A percentile compares a stretch with the other conserved stretches of the same genome.
phyloP scores from a whole-genome alignment of 35 echinoderm and acorn worm species.

The Nesometra sesokonis region DNA sequence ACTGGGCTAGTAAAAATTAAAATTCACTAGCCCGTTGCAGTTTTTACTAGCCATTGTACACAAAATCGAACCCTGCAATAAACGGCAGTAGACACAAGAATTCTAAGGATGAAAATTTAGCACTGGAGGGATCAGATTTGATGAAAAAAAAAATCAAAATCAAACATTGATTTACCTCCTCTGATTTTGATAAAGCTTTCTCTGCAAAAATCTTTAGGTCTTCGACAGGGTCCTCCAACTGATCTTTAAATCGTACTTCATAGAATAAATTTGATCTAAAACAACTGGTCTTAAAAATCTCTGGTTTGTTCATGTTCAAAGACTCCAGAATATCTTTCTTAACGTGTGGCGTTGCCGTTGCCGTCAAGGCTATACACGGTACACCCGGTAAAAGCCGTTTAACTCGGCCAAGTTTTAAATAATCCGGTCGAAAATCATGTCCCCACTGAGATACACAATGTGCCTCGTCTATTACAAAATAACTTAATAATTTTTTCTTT shows the following conservation, averaged over 20 bases:
- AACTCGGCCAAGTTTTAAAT: slow-evolving; percentile 75
- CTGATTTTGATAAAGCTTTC: slow-evolving; percentile 25
- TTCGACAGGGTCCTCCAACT: slow-evolving; percentile 55
- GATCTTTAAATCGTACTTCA: slow-evolving; percentile 82
- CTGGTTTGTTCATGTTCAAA: slow-evolving; percentile 44
- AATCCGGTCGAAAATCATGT: slow-evolving; percentile 94
- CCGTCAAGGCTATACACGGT: slow-evolving; percentile 80
- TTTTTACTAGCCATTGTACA: too few relatives aligned
- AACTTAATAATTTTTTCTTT: slow-evolving; percentile 30
- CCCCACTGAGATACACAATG: slow-evolving; percentile 99
- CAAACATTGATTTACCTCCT: slow-evolving; percentile 15
- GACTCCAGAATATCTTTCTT: slow-evolving; percentile 54
- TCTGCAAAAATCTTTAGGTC: slow-evolving; percentile 77
- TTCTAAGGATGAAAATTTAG: too few relatives aligned
- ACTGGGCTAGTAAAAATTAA: too few relatives aligned
- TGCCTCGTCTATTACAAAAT: slow-evolving; percentile 87
- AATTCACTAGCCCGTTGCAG: too few relatives aligned
- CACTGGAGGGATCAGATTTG: too few relatives aligned
- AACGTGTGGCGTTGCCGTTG: slow-evolving; percentile 69
- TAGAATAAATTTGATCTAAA: slow-evolving; percentile 84
- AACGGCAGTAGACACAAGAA: too few relatives aligned
- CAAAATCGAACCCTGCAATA: too few relatives aligned
- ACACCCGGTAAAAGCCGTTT: slow-evolving; percentile 43
- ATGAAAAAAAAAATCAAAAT: too few relatives aligned
- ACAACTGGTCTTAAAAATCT: slow-evolving; percentile 72